These are phyloP conservation scores for Drosophila merina DNA, from an alignment of 2,888 invertebrate genomes.

Conservation along the genomic window DNA sequence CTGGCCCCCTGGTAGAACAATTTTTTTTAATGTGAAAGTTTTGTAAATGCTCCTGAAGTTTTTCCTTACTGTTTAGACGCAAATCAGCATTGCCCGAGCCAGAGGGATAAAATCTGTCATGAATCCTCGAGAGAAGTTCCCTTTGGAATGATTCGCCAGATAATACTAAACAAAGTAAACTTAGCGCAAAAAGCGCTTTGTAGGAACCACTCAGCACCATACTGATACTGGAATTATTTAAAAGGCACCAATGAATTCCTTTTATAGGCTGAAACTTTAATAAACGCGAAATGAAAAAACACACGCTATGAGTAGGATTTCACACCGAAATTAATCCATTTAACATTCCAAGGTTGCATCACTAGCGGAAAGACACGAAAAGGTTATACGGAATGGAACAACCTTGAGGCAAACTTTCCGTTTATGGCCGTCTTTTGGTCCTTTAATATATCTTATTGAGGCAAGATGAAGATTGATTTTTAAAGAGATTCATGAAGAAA, in stretches of 20 bases:
- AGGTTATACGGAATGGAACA: neutral
- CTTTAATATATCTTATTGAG: neutral
- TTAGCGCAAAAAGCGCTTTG: neutral
- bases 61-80: neutral
- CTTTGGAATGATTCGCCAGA: neutral
- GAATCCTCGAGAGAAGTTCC: no score
- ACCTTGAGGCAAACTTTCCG: neutral
- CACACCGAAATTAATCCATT: neutral
- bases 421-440: neutral
- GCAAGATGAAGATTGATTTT: no score
- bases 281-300: neutral
- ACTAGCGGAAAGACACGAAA: neutral
- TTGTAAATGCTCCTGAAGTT: neutral
- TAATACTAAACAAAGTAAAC: neutral
- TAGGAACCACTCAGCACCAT: neutral
- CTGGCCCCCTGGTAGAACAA: no score
- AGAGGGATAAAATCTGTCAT: no score
- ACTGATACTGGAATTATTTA: neutral
- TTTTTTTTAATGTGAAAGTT: no score
- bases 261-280: slow-evolving; percentile 4
- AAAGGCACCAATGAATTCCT: neutral
- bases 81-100: no score
- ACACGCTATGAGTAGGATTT: neutral
- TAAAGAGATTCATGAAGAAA: no score
- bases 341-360: neutral